Percentiles rank a stretch among this genome's conserved stretches.
Conservation (phyloP, 2,888 invertebrate species). For the Camptogramma bilineatum region DNA sequence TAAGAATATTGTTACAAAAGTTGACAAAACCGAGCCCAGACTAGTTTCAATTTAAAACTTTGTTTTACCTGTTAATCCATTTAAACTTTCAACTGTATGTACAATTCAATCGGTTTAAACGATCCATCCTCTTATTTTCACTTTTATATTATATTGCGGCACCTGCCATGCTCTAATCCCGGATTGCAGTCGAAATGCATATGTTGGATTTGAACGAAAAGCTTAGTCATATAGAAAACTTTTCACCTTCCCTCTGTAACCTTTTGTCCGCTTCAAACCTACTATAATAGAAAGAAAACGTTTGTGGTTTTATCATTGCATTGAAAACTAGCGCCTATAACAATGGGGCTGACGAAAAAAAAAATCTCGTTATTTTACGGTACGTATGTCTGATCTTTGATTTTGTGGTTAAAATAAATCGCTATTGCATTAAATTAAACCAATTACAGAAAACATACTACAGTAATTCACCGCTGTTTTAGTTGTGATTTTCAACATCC, state of each 20-base stretch:
- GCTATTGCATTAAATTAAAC: too few species aligned
- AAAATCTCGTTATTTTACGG: too few species aligned
- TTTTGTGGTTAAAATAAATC: too few species aligned
- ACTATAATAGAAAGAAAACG: too few species aligned
- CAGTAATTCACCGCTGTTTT: too few species aligned
- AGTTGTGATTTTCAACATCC: too few species aligned
- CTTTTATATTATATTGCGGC: slow-evolving; percentile 53
- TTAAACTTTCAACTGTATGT: slow-evolving; percentile 38
- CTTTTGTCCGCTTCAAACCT: background rate
- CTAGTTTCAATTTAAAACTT: slow-evolving; percentile 2
- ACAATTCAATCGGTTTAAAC: slow-evolving; percentile 47
- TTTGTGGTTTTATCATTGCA: too few species aligned
- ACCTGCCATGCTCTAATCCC: slow-evolving; percentile 55
- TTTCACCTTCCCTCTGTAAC: background rate
- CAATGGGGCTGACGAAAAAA: too few species aligned
- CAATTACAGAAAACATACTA: too few species aligned
- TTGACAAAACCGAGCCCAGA: background rate
- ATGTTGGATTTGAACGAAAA: slow-evolving; percentile 52
- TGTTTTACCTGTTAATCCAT: slow-evolving; percentile 36
- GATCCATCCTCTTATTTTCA: slow-evolving; percentile 47
- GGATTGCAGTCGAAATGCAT: slow-evolving; percentile 61
- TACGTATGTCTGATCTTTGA: too few species aligned
- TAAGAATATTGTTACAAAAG: too few species aligned
- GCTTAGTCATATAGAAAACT: slow-evolving; percentile 3
- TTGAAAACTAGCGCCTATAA: too few species aligned